A percentile compares a stretch with the other conserved stretches of the same genome.
phyloP scores from a whole-genome alignment of 2,113 vertebrate species.

The Saccopteryx bilineata region DNA sequence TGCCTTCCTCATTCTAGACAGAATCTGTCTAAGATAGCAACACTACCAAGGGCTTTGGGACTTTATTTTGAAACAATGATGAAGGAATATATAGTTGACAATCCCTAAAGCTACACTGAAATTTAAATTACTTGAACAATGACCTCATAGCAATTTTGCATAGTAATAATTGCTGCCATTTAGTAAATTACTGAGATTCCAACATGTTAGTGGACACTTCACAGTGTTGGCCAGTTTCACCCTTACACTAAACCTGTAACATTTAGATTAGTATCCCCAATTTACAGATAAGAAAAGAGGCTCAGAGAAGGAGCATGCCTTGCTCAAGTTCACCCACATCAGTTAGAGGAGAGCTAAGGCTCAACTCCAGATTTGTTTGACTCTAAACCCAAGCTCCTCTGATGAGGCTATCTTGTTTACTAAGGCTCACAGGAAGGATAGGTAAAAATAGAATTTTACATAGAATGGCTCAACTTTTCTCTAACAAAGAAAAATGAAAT shows the following conservation, averaged over 20 bases:
- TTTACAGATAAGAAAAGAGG: conserved; percentile 55
- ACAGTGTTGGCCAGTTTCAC: conserved; percentile 52
- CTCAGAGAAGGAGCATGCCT: conserved; percentile 9
- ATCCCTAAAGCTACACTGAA: conserved; percentile 56
- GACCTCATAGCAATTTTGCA: conserved; percentile 58
- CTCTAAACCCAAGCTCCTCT: neutral
- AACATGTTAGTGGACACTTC: conserved; percentile 52
- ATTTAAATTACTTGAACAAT: conserved; percentile 65
- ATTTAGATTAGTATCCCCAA: conserved; percentile 50
- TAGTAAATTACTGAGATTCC: conserved; percentile 76
- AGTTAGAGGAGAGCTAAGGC: conserved; percentile 10
- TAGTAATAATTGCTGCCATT: conserved; percentile 74
- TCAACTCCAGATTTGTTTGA: neutral
- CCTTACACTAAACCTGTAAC: conserved; percentile 48
- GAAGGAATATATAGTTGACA: conserved; percentile 36
- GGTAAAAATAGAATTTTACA: conserved; percentile 19
- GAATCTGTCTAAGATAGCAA: neutral
- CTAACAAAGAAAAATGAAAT: neutral
- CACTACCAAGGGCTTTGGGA: neutral
- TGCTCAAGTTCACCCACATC: conserved; percentile 5
- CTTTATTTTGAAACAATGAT: conserved; percentile 57
- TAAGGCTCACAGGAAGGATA: neutral
- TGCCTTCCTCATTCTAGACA: neutral
- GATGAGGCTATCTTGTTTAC: neutral
- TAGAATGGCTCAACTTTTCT: neutral